Evolutionary conservation across 92 coral and sea anemone species (phyloP), one percentile per base, ranked within the genome.

Genomic region (Phenganax marumi): DNA sequence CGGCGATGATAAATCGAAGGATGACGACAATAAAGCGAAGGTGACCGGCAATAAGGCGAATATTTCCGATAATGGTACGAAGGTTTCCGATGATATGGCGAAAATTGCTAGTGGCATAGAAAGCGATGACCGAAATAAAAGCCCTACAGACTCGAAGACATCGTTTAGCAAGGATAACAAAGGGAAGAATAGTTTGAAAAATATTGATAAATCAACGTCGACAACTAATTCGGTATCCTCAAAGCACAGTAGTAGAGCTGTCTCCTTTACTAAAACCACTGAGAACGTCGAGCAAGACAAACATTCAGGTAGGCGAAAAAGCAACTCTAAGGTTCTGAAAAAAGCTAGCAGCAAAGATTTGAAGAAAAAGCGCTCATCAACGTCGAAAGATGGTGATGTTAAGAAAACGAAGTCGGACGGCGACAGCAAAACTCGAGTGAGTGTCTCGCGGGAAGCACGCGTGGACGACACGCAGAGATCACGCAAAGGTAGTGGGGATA

Each of bases 301-400:
- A 6, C 48, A 49, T 66, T 24, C 43, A 48, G 14, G 49, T 13
- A 66, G 43, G 6, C 48, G 72, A 14, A 25, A 49, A 66, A 66
- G 72, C 72, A 66, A 49, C 16, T 12, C 16, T 12, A 56, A 54
- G 12, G 50, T 56, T 53, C 24, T 68, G 13, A 76, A 76, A 51
- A 76, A 76, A 39, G 65, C 50, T 7, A 76, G 68, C 68, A 61
- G 50, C 22, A 76, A 74, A 52, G 61, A 74, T 19, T n/a, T 74
- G 50, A 74, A 74, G 48, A 22, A 16, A 74, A 51, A 63, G 51
- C 72, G 72, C 6, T 66, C 72, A 1, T 62, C 68, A 66, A 25
- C 72, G 10, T 66, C 50, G 12, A 66, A 66, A 25, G 49, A 66
- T 66, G 72, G 14, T 12, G 49, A 25, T 47, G 49, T 14, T 11